Conservation (phyloP, 1,140 invertebrate genomes). For the Dreissena polymorpha region DNA sequence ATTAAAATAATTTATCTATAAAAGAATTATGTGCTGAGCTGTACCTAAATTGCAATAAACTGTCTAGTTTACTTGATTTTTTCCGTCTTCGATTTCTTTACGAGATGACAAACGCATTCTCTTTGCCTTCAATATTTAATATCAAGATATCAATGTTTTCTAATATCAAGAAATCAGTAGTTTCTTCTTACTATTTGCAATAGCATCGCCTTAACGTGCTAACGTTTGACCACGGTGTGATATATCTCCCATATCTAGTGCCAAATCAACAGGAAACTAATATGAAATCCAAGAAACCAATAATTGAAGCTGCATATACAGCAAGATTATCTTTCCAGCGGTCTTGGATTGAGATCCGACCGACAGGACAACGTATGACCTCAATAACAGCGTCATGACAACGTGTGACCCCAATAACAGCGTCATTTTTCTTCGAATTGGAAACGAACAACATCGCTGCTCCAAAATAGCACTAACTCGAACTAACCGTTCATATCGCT, state of each 20-base stretch:
- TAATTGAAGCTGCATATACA: slow-evolving; percentile 27
- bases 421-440: slow-evolving; percentile 24
- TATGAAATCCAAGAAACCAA: slow-evolving; percentile 46
- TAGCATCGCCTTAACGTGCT: too few species aligned
- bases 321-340: slow-evolving; percentile 24
- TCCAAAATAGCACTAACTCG: too few species aligned
- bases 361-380: slow-evolving; percentile 7
- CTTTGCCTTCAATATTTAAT: too few species aligned
- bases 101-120: too few species aligned
- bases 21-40: too few species aligned
- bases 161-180: too few species aligned
- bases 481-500: background rate
- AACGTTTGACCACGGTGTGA: slow-evolving; percentile 33
- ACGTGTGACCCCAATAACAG: slow-evolving; percentile 43
- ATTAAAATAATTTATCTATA: too few species aligned
- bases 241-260: slow-evolving; percentile 43
- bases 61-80: too few species aligned
- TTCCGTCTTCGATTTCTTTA: too few species aligned
- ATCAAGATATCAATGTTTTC: too few species aligned
- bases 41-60: too few species aligned
- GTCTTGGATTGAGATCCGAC: background rate
- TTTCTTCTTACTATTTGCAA: too few species aligned
- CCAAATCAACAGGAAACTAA: slow-evolving; percentile 39
- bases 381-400: slow-evolving; percentile 30
- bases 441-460: background rate